Evolutionary conservation across 2,888 invertebrate genomes (phyloP).

Genomic region (Thymelicus acteon): DNA sequence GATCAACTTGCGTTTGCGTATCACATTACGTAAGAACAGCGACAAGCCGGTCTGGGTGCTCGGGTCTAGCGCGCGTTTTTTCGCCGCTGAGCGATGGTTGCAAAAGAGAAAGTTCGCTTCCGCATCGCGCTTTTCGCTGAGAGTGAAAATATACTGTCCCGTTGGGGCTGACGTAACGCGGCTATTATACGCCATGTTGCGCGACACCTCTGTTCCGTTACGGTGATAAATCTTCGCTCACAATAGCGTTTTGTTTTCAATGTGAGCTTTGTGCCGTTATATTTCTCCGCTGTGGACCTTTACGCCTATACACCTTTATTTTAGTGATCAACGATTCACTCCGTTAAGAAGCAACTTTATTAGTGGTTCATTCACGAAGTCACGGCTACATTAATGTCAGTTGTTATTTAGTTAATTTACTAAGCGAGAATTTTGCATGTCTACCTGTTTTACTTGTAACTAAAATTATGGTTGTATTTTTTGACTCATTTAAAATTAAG

Average conservation of each 20-base stretch:
- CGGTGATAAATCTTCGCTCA: constrained; percentile 45
- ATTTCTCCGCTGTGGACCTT: not conserved
- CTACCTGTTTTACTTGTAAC: too few relatives aligned
- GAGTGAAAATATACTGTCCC: constrained; percentile 82
- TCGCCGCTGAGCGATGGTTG: constrained; percentile 59
- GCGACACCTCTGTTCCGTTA: constrained; percentile 44
- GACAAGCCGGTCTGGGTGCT: constrained; percentile 37
- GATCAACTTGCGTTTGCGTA: constrained; percentile 20
- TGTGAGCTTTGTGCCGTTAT: constrained; percentile 14
- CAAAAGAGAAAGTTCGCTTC: constrained; percentile 83
- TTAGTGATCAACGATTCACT: not conserved
- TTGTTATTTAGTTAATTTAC: not conserved
- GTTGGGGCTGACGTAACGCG: constrained; percentile 78
- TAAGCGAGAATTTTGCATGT: too few relatives aligned
- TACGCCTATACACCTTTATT: constrained; percentile 11
- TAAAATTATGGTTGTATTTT: too few relatives aligned
- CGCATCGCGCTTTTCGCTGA: constrained; percentile 82
- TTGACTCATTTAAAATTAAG: too few relatives aligned
- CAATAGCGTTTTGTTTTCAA: constrained; percentile 33
- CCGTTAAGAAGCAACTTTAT: not conserved
- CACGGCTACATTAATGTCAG: not conserved
- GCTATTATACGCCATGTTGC: constrained; percentile 58
- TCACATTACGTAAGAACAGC: constrained; percentile 44
- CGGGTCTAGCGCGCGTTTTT: constrained; percentile 54
- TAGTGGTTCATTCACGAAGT: not conserved